Evolutionary conservation across 2,113 vertebrate genomes (phyloP).

Genomic region (Sakesphorus luctuosus): DNA sequence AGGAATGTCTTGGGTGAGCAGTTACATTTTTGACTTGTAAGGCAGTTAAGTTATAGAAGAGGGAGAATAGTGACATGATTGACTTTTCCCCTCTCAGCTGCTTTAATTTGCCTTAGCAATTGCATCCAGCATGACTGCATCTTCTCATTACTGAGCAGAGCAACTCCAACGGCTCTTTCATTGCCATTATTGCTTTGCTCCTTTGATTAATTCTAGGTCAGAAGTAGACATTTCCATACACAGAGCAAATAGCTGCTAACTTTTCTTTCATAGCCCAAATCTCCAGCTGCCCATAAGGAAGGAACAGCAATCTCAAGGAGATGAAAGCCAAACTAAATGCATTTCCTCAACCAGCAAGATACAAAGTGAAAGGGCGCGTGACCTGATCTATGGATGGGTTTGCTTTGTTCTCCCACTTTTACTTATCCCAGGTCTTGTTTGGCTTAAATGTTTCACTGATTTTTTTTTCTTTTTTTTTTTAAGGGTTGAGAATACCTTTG

Average conservation of each 20-base stretch:
- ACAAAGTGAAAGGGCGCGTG: neutral
- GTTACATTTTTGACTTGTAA: neutral
- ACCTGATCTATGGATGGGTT: neutral
- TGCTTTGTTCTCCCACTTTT: neutral
- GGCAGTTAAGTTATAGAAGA: neutral
- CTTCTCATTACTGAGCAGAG: conserved; percentile 20
- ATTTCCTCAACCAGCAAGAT: neutral
- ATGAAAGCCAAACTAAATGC: conserved; percentile 12
- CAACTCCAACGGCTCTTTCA: conserved; percentile 11
- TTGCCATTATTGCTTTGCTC: neutral
- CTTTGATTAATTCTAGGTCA: conserved; percentile 31
- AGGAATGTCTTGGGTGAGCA: neutral
- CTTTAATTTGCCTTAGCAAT: neutral
- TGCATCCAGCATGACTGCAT: neutral
- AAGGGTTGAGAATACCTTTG: neutral
- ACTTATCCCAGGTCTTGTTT: neutral
- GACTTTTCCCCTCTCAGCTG: neutral
- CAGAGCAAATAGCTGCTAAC: neutral
- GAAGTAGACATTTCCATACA: neutral
- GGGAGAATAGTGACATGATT: neutral
- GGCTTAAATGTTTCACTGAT: neutral
- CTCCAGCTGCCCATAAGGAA: neutral
- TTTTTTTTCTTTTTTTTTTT: neutral
- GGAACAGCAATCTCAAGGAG: neutral
- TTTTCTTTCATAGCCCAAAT: neutral